Conservation (phyloP, 2,113 vertebrate genomes). For the Oncorhynchus clarkii region DNA sequence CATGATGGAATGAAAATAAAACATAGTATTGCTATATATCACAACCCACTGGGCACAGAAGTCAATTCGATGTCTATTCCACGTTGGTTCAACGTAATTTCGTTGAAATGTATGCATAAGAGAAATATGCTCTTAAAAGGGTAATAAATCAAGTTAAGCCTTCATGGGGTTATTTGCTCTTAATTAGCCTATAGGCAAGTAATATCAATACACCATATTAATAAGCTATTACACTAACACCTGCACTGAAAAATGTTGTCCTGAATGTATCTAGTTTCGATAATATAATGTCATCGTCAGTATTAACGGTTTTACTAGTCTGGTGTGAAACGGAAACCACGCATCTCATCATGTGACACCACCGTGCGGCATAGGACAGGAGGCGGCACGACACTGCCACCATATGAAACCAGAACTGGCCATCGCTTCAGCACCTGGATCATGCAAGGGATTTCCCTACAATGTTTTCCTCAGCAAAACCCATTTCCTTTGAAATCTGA, state of each 20-base stretch:
- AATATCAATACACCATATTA: background rate
- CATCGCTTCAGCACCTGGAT: background rate
- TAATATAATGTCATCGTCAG: background rate
- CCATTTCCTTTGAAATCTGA: background rate
- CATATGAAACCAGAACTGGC: background rate
- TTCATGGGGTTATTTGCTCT: background rate
- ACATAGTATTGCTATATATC: no score
- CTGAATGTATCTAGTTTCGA: background rate
- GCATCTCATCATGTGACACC: slow-evolving; percentile 47
- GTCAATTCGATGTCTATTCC: no score
- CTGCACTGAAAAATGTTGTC: no score
- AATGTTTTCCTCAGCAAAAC: background rate
- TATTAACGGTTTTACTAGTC: background rate
- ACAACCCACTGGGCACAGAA: no score
- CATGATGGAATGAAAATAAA: no score
- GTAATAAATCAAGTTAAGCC: background rate
- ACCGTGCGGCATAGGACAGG: slow-evolving; percentile 30
- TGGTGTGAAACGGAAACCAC: background rate
- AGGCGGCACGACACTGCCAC: slow-evolving; percentile 28
- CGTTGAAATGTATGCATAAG: no score
- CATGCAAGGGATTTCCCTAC: slow-evolving; percentile 6
- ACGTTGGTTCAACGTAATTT: no score
- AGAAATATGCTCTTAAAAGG: no score
- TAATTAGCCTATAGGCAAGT: background rate
- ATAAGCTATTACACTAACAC: background rate